Conservation (phyloP, 2,888 invertebrate genomes). For the Chalcosyrphus nemorum region DNA sequence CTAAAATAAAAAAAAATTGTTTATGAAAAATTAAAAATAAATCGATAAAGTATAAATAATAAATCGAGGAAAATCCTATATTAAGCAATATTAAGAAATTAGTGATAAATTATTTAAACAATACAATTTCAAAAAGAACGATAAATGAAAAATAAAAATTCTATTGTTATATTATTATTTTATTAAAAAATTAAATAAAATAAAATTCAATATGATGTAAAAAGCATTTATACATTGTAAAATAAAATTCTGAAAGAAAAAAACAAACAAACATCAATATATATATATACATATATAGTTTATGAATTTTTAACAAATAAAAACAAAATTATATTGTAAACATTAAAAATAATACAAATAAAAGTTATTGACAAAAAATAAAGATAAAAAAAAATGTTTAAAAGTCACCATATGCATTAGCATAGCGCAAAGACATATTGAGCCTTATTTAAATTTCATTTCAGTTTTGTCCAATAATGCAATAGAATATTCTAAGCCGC, state of each 20-base stretch:
- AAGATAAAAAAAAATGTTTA: constrained; percentile 55
- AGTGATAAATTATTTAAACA: constrained; percentile 54
- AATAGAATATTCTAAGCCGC: constrained; percentile 38
- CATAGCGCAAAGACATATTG: constrained; percentile 55
- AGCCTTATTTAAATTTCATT: constrained; percentile 58
- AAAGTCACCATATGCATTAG: constrained; percentile 67
- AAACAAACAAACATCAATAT: constrained; percentile 48
- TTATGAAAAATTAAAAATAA: constrained; percentile 28
- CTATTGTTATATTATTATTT: constrained; percentile 37
- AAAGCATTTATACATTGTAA: constrained; percentile 71
- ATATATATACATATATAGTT: constrained; percentile 49
- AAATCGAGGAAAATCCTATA: constrained; percentile 63
- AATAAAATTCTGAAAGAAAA: constrained; percentile 43
- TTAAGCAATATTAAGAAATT: constrained; percentile 68
- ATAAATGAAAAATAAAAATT: constrained; percentile 14
- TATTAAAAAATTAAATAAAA: constrained; percentile 31
- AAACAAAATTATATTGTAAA: constrained; percentile 30
- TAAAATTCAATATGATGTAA: constrained; percentile 60
- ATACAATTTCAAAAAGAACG: not conserved
- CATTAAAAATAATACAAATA: constrained; percentile 15
- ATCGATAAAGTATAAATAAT: constrained; percentile 10
- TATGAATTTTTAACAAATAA: constrained; percentile 68
- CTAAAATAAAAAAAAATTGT: constrained; percentile 15
- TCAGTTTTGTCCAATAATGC: constrained; percentile 42
- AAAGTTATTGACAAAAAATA: constrained; percentile 13